Evolutionary conservation across 2,113 vertebrate species (phyloP).

Genomic region (Crypturellus undulatus): DNA sequence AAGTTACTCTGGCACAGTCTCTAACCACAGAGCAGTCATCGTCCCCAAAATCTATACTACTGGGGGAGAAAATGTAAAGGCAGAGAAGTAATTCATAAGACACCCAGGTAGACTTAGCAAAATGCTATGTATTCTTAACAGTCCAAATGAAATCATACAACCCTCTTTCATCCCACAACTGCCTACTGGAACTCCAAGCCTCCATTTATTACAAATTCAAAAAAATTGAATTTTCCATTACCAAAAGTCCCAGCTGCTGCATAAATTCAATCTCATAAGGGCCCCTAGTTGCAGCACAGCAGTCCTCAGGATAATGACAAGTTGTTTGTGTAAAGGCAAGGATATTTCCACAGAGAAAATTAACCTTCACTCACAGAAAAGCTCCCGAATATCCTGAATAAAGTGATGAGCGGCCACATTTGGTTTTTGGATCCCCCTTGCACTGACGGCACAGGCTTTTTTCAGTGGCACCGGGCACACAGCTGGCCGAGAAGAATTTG

Average conservation of each 20-base stretch:
- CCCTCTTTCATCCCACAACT: background rate
- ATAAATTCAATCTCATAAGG: background rate
- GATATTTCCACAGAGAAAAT: background rate
- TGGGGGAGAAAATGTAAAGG: background rate
- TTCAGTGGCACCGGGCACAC: conserved; percentile 78
- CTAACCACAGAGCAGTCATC: background rate
- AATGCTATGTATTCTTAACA: background rate
- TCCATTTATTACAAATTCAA: background rate
- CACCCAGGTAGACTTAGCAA: background rate
- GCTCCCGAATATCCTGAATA: conserved; percentile 85
- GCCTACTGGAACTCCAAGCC: background rate
- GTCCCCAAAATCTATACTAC: background rate
- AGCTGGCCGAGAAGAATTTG: conserved; percentile 80
- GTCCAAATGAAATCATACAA: background rate
- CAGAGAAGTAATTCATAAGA: background rate
- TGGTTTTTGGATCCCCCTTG: conserved; percentile 52
- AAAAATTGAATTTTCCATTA: background rate
- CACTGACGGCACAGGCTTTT: conserved; percentile 79
- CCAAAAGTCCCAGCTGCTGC: background rate
- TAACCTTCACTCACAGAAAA: conserved; percentile 79
- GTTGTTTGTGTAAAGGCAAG: background rate
- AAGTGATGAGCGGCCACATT: conserved; percentile 78
- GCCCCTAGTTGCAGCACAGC: background rate
- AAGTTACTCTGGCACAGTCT: background rate
- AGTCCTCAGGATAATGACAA: background rate